These are phyloP conservation scores for Coreius guichenoti DNA, from an alignment of 2,797 vertebrate genomes.

Conservation along the genomic window DNA sequence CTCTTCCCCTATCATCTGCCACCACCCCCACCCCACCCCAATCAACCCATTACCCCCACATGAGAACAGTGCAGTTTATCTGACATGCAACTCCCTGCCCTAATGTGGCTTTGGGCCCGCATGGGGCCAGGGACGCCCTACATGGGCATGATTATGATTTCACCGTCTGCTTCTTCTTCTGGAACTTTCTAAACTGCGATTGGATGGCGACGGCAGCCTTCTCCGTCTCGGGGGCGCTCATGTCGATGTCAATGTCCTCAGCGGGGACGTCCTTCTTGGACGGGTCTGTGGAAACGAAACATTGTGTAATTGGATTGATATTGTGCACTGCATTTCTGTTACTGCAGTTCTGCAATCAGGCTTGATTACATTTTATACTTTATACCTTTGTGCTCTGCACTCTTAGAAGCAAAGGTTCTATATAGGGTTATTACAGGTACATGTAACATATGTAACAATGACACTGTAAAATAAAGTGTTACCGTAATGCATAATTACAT, in stretches of 20 bases:
- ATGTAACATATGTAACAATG: too few relatives aligned
- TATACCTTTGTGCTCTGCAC: not conserved
- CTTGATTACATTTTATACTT: not conserved
- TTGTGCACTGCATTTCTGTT: not conserved
- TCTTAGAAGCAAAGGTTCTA: not conserved
- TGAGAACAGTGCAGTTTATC: conserved; percentile 67
- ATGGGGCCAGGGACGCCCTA: conserved; percentile 63
- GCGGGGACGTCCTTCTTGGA: conserved; percentile 88
- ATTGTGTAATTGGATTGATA: not conserved
- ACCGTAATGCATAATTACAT: too few relatives aligned
- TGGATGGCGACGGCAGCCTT: conserved; percentile 96
- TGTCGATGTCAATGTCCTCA: conserved; percentile 97
- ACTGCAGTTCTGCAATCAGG: not conserved
- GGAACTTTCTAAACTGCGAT: conserved; percentile 99
- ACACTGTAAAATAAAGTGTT: too few relatives aligned
- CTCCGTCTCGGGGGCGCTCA: conserved; percentile 95
- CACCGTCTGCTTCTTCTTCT: conserved; percentile 93
- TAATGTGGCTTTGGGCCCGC: conserved; percentile 49
- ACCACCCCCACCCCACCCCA: conserved; percentile 13
- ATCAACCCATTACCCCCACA: conserved; percentile 65
- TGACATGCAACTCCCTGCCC: conserved; percentile 76
- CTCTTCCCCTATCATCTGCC: conserved; percentile 37
- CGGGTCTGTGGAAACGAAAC: conserved; percentile 70
- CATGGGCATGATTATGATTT: conserved; percentile 80
- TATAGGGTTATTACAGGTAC: too few relatives aligned